Evolutionary conservation across 2,888 invertebrate genomes (phyloP).

Genomic region (Bombylius major): DNA sequence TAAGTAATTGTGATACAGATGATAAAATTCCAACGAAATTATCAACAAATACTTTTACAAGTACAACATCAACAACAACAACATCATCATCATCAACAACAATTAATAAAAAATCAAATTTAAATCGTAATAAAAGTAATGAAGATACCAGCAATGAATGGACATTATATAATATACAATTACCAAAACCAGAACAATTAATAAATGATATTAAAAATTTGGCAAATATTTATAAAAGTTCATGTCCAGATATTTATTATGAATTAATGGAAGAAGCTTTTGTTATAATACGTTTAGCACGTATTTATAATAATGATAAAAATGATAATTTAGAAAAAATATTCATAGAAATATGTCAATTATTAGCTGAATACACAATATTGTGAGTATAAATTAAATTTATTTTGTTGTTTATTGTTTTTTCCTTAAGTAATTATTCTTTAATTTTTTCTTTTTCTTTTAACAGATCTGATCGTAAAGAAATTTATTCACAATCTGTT

Average conservation of each 20-base stretch:
- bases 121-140: not conserved
- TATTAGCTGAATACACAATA: conserved; percentile 33
- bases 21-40: not conserved
- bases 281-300: conserved; percentile 43
- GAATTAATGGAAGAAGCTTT: conserved; percentile 63
- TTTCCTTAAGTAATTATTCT: not conserved
- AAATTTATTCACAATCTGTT: conserved; percentile 31
- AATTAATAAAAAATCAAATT: not conserved
- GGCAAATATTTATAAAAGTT: conserved; percentile 48
- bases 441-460: not conserved
- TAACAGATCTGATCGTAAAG: conserved; percentile 29
- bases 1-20: conserved; percentile 18
- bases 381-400: conserved; percentile 17
- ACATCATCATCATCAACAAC: not conserved
- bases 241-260: conserved; percentile 53
- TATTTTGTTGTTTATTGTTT: not conserved
- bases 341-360: conserved; percentile 24
- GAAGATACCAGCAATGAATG: conserved; percentile 34
- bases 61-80: not conserved
- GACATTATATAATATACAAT: conserved; percentile 60
- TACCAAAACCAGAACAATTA: conserved; percentile 49
- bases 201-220: conserved; percentile 58
- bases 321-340: conserved; percentile 1
- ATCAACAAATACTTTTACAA: not conserved
- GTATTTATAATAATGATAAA: not conserved